These are phyloP conservation scores for Teleiodes luculella DNA, from an alignment of 2,888 invertebrate species.

Conservation along the genomic window DNA sequence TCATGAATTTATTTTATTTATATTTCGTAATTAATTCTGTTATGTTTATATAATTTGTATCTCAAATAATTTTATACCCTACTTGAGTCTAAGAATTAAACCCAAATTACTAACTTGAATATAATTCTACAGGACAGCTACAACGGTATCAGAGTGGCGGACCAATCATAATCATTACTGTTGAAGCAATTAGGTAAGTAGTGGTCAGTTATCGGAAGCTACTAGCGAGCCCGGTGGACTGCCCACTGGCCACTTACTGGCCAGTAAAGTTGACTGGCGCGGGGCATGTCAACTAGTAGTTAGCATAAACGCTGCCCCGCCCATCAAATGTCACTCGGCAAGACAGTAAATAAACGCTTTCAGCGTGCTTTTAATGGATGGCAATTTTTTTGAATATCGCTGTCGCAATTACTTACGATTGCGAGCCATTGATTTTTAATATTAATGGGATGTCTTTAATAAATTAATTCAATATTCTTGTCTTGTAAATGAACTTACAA, in stretches of 20 bases:
- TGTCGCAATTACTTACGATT: slow-evolving; percentile 16
- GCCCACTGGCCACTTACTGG: slow-evolving; percentile 14
- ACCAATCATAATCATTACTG: slow-evolving; percentile 55
- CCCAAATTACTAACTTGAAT: neutral
- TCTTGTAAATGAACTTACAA: no score
- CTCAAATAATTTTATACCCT: no score
- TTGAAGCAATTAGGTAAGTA: slow-evolving; percentile 58
- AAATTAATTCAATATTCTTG: neutral
- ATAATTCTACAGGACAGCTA: slow-evolving; percentile 9
- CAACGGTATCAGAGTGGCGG: slow-evolving; percentile 16
- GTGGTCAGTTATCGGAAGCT: slow-evolving; percentile 43
- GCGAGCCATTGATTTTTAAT: slow-evolving; percentile 15
- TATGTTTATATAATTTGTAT: no score
- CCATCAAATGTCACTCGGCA: slow-evolving; percentile 50
- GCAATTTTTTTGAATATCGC: slow-evolving; percentile 37
- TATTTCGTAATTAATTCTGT: no score
- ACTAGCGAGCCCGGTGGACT: slow-evolving; percentile 2
- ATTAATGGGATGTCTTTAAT: slow-evolving; percentile 5
- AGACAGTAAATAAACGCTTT: slow-evolving; percentile 27
- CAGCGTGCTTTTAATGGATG: slow-evolving; percentile 36
- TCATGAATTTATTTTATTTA: no score
- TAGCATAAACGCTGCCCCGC: slow-evolving; percentile 61
- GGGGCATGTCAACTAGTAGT: slow-evolving; percentile 32
- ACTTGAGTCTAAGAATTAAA: neutral
- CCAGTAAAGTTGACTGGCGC: slow-evolving; percentile 22